Base-by-base conservation (phyloP, 2,113 vertebrate species). In the Pelusios castaneus region DNA sequence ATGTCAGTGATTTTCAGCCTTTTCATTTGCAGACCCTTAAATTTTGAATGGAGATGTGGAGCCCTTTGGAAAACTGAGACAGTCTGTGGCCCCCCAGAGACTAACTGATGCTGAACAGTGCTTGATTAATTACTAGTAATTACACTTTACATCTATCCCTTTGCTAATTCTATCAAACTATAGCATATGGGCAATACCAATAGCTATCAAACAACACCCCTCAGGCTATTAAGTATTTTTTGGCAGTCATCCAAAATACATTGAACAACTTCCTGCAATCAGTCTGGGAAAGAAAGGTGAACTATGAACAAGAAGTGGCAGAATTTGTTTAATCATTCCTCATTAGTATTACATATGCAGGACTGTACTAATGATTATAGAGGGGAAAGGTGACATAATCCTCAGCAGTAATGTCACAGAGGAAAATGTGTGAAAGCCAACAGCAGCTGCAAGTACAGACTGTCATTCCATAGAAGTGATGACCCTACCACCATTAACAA, bases 61-160 rank as follows among this genome's bases (percentile, higher is more conserved):
- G 4, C 19, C 63, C n/a, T n/a, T 70, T 70, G 63, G 34, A 70
- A 70, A 70, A 38, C 19, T 38, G 19, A 70, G n/a, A 38, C 4
- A 52, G 51, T 17, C 16, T 52, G 51, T 47, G 51, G 14, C 16
- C 51, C 49, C 49, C 43, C 78, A 93, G 5, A 58, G 90, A 87
- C 27, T 81, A 24, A 67, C 91, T 34, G 45, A 5, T 29, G 27
- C 8, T 92, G 82, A 94, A 77, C 49, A 58, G 12, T 16, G 60
- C 85, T 89, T 77, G 51, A 91, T 94, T 86, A 86, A 92, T 88
- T 93, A 92, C 24, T 11, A 86, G 27, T n/a, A 93, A 89, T 91
- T 93, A 92, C 75, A 60, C 29, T 91, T 94, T 93, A 24, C 2
- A 1, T 84, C 81, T 87, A 22, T 91, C 38, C 73, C 24, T 77